A percentile compares a stretch with the other conserved stretches of the same genome.
phyloP scores from a whole-genome alignment of 1,140 invertebrate species.

The Cyclina sinensis region DNA sequence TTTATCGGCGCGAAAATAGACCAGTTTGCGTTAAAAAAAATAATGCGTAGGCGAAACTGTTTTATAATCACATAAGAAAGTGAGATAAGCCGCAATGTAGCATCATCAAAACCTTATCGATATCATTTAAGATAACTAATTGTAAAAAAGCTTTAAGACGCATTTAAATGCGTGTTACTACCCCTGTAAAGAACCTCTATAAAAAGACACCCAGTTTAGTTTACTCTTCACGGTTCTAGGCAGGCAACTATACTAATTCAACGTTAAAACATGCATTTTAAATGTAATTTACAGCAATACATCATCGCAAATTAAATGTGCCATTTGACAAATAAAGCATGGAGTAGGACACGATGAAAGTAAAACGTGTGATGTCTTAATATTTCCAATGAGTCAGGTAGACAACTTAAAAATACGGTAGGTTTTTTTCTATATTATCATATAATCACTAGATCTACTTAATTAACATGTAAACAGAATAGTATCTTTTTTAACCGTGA shows the following conservation, averaged over 20 bases:
- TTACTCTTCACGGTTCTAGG: conserved; percentile 23
- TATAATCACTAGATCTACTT: neutral
- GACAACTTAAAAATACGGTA: neutral
- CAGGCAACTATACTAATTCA: conserved; percentile 1
- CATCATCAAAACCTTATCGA: too few relatives aligned
- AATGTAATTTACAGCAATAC: conserved; percentile 25
- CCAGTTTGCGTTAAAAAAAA: too few relatives aligned
- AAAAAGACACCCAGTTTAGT: conserved; percentile 28
- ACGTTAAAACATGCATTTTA: conserved; percentile 32
- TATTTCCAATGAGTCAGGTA: conserved; percentile 24
- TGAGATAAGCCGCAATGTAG: too few relatives aligned
- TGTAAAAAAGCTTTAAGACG: too few relatives aligned
- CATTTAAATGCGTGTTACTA: neutral
- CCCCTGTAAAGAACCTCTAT: conserved; percentile 23
- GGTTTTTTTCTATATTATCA: neutral
- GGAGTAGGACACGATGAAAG: conserved; percentile 10
- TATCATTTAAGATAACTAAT: too few relatives aligned
- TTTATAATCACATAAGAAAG: too few relatives aligned
- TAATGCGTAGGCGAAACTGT: too few relatives aligned
- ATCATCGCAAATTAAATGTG: conserved; percentile 30
- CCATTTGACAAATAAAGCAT: conserved; percentile 26
- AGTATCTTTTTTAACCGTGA: too few relatives aligned
- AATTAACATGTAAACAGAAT: too few relatives aligned
- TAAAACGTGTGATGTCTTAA: neutral
- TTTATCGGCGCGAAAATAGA: too few relatives aligned